Evolutionary conservation across 2,888 invertebrate genomes (phyloP).

Genomic region (Campoplex capitator): DNA sequence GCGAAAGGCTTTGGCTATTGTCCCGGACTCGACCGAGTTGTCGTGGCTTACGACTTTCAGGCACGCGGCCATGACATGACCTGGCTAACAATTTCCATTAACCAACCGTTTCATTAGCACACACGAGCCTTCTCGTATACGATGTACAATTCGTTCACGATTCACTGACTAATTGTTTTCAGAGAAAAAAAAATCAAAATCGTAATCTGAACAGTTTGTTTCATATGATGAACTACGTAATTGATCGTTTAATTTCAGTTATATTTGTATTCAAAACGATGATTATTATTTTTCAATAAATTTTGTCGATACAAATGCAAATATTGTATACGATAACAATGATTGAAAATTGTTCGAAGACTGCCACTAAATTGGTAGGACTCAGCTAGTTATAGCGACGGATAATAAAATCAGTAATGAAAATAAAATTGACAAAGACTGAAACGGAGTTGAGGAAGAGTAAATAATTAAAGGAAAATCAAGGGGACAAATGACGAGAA

Average conservation of each 20-base stretch:
- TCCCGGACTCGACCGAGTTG: conserved; percentile 51
- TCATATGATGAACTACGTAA: too few species aligned
- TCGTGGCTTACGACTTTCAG: conserved; percentile 56
- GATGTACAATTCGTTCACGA: conserved; percentile 39
- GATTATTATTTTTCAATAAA: neutral
- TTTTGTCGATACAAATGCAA: neutral
- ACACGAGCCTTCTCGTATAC: conserved; percentile 30
- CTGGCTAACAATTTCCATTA: conserved; percentile 58
- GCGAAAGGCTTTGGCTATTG: conserved; percentile 35
- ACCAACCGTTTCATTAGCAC: conserved; percentile 44
- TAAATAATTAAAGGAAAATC: conserved; percentile 19
- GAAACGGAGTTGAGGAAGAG: conserved; percentile 11
- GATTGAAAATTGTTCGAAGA: neutral
- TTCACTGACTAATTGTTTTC: conserved; percentile 13
- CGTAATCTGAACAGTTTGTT: too few species aligned
- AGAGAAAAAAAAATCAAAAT: too few species aligned
- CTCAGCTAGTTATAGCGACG: neutral
- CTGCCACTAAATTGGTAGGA: neutral
- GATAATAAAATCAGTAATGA: conserved; percentile 29
- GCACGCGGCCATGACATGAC: conserved; percentile 65
- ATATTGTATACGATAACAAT: too few species aligned
- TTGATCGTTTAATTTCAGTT: too few species aligned
- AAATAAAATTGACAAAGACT: neutral
- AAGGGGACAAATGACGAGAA: neutral
- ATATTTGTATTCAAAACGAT: too few species aligned